Evolutionary conservation across 2,888 invertebrate species (phyloP).

Genomic region (Pachymerium ferrugineum): DNA sequence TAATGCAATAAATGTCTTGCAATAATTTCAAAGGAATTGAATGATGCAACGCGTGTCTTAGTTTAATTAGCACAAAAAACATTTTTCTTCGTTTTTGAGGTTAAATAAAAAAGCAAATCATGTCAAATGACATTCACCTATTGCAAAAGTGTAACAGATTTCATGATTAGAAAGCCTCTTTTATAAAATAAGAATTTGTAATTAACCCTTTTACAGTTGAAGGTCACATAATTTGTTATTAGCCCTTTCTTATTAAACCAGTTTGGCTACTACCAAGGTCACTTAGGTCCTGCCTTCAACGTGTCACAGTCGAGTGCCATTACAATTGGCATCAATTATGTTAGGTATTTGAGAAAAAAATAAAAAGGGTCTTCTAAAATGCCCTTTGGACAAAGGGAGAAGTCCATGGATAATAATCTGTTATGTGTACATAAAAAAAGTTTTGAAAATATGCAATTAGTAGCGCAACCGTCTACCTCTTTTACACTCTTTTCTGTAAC

Average conservation of each 20-base stretch:
- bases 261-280: neutral
- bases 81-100: too few species aligned
- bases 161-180: neutral
- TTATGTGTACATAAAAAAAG: neutral
- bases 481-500: neutral
- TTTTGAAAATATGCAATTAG: neutral
- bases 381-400: constrained; percentile 11
- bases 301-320: constrained; percentile 9
- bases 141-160: neutral
- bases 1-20: too few species aligned
- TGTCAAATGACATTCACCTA: neutral
- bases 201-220: constrained; percentile 27
- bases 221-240: neutral
- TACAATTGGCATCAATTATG: constrained; percentile 14
- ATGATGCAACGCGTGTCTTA: too few species aligned
- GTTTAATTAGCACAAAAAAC: too few species aligned
- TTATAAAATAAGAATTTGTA: neutral
- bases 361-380: too few species aligned
- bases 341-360: neutral
- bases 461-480: neutral
- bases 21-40: too few species aligned
- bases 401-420: neutral
- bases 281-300: neutral
- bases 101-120: neutral
- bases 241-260: constrained; percentile 22